A percentile compares a stretch with the other conserved stretches of the same genome.
Evolutionary conservation across 1,140 invertebrate genomes (phyloP).

Genomic region (Aricia agestis): DNA sequence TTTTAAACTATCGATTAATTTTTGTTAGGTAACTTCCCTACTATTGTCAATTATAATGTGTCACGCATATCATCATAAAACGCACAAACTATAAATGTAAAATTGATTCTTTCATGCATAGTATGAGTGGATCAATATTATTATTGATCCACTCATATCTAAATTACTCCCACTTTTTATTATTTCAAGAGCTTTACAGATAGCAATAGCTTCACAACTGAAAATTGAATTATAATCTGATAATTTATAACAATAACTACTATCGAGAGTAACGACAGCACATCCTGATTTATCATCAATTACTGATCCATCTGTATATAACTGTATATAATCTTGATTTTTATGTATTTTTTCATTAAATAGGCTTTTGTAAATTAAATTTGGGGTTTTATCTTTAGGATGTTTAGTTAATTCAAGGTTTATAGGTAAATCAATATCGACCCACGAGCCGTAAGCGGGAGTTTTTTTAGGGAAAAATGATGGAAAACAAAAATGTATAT

Average conservation of each 20-base stretch:
- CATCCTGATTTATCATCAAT: constrained; percentile 25
- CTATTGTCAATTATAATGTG: too few relatives aligned
- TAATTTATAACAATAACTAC: constrained; percentile 18
- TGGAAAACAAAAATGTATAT: background rate
- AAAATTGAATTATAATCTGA: constrained; percentile 24
- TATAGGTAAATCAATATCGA: background rate
- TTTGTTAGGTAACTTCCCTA: too few relatives aligned
- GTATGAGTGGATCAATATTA: constrained; percentile 21
- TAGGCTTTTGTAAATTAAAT: constrained; percentile 18
- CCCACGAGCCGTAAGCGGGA: background rate
- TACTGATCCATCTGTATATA: constrained; percentile 29
- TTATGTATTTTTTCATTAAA: constrained; percentile 24
- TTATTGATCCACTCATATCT: constrained; percentile 22
- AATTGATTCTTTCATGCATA: constrained; percentile 21
- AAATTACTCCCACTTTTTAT: constrained; percentile 6
- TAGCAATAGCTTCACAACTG: constrained; percentile 29
- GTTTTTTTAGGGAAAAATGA: background rate
- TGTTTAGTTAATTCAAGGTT: background rate
- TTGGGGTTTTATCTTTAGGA: constrained; percentile 7
- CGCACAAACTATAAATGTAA: too few relatives aligned
- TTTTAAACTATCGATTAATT: too few relatives aligned
- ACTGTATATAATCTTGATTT: constrained; percentile 24
- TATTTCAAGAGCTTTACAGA: constrained; percentile 14
- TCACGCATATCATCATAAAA: too few relatives aligned
- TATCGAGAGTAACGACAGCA: constrained; percentile 19